phyloP scores from a whole-genome alignment of 2,888 invertebrate genomes.

The Acronicta leporina region DNA sequence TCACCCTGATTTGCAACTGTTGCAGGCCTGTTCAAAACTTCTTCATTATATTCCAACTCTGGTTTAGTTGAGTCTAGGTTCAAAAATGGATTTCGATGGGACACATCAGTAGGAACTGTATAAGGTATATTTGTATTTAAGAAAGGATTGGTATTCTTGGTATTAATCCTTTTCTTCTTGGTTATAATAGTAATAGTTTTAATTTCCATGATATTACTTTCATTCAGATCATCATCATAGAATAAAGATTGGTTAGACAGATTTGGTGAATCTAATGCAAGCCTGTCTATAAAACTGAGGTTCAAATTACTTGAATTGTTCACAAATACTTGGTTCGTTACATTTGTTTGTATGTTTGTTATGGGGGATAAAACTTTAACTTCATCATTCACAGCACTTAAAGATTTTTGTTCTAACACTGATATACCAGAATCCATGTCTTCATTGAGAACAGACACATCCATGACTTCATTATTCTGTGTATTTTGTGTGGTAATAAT shows the following conservation, averaged over 20 bases:
- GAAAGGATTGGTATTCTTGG: conserved; percentile 83
- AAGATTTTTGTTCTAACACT: conserved; percentile 73
- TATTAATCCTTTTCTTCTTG: conserved; percentile 75
- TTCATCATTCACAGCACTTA: conserved; percentile 51
- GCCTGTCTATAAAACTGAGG: conserved; percentile 84
- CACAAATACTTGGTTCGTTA: conserved; percentile 77
- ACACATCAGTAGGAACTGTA: conserved; percentile 40
- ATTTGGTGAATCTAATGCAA: conserved; percentile 80
- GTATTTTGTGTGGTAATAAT: conserved; percentile 16
- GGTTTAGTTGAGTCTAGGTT: conserved; percentile 57
- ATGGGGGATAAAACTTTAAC: conserved; percentile 57
- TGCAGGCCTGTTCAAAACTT: conserved; percentile 59
- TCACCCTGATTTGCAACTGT: conserved; percentile 43
- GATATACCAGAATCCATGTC: conserved; percentile 65
- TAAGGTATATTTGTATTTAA: conserved; percentile 73
- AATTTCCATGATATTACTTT: conserved; percentile 88
- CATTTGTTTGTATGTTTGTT: conserved; percentile 74
- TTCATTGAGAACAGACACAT: conserved; percentile 56
- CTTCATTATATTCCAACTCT: conserved; percentile 75
- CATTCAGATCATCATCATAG: conserved; percentile 85
- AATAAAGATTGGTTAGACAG: conserved; percentile 79
- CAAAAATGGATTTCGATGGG: conserved; percentile 76
- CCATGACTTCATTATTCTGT: conserved; percentile 36
- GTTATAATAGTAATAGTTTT: conserved; percentile 86
- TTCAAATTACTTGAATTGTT: conserved; percentile 78